Evolutionary conservation across 53 echinoderm and acorn worm genomes (phyloP).

Genomic region (Zoroaster sp.): DNA sequence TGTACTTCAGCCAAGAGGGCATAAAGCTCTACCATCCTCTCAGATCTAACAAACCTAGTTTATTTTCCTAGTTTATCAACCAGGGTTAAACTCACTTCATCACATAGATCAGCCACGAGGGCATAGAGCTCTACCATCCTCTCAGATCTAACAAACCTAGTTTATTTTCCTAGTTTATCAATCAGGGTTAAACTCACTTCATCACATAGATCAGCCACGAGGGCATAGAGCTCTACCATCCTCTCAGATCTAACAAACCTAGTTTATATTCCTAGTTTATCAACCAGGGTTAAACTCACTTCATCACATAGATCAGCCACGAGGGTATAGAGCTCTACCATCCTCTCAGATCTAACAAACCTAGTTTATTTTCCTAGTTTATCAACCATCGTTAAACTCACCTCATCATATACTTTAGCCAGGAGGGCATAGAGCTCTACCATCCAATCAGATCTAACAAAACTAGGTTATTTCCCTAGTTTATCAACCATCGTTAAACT

Average conservation of each 20-base stretch:
- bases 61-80: background rate
- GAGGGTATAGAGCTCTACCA: conserved; percentile 71
- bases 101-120: background rate
- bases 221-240: background rate
- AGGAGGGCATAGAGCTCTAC: background rate
- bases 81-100: too few species aligned
- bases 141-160: background rate
- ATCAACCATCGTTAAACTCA: background rate
- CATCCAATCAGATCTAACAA: background rate
- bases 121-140: background rate
- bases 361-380: background rate
- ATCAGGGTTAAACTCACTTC: background rate
- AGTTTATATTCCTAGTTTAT: too few species aligned
- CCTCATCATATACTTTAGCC: background rate
- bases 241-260: background rate
- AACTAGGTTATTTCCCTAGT: background rate
- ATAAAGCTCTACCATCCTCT: background rate
- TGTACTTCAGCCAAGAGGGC: background rate
- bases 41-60: background rate
- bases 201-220: background rate
- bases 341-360: background rate
- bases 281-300: background rate
- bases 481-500: background rate
- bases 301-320: background rate
- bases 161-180: background rate